Percentiles rank a stretch among this genome's conserved stretches.
Conservation (phyloP, 2,888 invertebrate species). For the Microdon myrmicae region DNA sequence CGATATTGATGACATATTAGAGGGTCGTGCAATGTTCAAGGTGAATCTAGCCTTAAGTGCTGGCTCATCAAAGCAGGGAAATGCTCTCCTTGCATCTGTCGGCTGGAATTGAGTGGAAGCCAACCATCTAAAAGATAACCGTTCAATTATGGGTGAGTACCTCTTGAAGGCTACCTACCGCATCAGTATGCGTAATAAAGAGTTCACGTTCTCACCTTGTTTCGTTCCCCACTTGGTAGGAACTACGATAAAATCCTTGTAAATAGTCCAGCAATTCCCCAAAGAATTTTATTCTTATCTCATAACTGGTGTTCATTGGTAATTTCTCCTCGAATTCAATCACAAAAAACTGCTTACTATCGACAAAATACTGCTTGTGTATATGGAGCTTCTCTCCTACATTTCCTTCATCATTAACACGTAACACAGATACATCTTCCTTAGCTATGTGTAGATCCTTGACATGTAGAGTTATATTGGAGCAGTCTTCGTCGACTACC, state of each 20-base stretch:
- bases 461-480: slow-evolving; percentile 80
- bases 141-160: too few species aligned
- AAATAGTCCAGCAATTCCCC: slow-evolving; percentile 80
- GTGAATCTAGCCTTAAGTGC: slow-evolving; percentile 83
- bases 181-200: neutral
- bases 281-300: slow-evolving; percentile 75
- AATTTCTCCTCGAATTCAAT: slow-evolving; percentile 72
- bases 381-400: slow-evolving; percentile 57
- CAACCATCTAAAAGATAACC: slow-evolving; percentile 77
- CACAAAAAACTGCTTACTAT: slow-evolving; percentile 76
- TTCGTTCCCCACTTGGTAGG: slow-evolving; percentile 76
- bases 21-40: slow-evolving; percentile 78
- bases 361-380: slow-evolving; percentile 69
- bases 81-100: slow-evolving; percentile 82
- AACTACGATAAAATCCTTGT: slow-evolving; percentile 85
- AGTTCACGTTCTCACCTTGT: slow-evolving; percentile 71
- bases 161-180: too few species aligned
- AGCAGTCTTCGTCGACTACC: slow-evolving; percentile 70
- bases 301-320: slow-evolving; percentile 72
- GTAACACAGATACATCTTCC: slow-evolving; percentile 69
- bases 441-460: slow-evolving; percentile 75
- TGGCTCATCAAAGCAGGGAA: slow-evolving; percentile 90
- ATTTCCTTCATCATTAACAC: slow-evolving; percentile 40
- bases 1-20: slow-evolving; percentile 79
- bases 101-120: slow-evolving; percentile 86